Evolutionary conservation across 2,888 invertebrate genomes (phyloP).

Genomic region (Idaea straminata): DNA sequence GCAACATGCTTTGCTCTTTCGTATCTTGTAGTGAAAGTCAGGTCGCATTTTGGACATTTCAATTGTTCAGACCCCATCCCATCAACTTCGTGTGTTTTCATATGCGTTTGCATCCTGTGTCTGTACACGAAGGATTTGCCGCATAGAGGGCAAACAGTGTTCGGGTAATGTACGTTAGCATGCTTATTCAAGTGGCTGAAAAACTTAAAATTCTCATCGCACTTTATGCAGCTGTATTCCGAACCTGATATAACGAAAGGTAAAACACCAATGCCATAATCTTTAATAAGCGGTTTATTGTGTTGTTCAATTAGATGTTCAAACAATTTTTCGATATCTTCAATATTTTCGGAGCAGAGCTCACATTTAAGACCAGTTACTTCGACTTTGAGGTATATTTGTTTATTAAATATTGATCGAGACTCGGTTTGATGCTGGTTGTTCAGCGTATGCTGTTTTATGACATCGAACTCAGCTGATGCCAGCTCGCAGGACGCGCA

Average conservation of each 20-base stretch:
- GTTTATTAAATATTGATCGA: slow-evolving; percentile 43
- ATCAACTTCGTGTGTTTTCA: slow-evolving; percentile 15
- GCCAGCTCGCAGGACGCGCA: slow-evolving; percentile 59
- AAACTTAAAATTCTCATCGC: slow-evolving; percentile 52
- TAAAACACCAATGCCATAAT: slow-evolving; percentile 54
- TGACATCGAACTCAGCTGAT: slow-evolving; percentile 54
- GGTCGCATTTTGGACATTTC: slow-evolving; percentile 59
- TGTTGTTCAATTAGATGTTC: slow-evolving; percentile 56
- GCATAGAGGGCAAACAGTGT: slow-evolving; percentile 64
- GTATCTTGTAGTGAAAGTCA: slow-evolving; percentile 45
- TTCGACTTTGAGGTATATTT: slow-evolving; percentile 60
- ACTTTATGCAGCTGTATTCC: slow-evolving; percentile 52
- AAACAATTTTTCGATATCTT: slow-evolving; percentile 46
- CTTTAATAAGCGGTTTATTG: slow-evolving; percentile 46
- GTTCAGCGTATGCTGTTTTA: slow-evolving; percentile 36
- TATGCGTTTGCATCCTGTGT: slow-evolving; percentile 18
- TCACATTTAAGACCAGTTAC: slow-evolving; percentile 57
- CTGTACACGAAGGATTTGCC: slow-evolving; percentile 49
- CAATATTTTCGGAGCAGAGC: slow-evolving; percentile 44
- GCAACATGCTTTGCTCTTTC: slow-evolving; percentile 50
- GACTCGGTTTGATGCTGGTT: slow-evolving; percentile 43
- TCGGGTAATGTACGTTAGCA: slow-evolving; percentile 64
- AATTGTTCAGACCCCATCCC: slow-evolving; percentile 23
- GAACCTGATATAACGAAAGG: slow-evolving; percentile 52
- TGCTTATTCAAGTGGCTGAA: slow-evolving; percentile 64